phyloP scores from a whole-genome alignment of 2,113 vertebrate genomes.

The Chaenogobius annularis region DNA sequence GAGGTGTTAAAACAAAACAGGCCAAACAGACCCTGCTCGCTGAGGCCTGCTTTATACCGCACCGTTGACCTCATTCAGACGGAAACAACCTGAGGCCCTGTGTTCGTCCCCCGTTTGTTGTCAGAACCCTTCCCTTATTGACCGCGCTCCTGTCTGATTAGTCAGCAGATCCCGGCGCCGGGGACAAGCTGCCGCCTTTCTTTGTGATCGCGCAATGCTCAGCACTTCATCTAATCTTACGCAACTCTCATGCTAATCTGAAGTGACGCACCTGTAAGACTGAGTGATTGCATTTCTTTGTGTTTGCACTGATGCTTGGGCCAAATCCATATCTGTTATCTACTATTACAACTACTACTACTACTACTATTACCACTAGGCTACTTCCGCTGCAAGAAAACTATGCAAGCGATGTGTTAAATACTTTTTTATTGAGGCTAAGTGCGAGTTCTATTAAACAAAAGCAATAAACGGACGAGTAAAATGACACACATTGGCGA shows the following conservation, averaged over 20 bases:
- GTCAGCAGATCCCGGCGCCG: constrained; percentile 35
- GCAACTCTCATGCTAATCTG: neutral
- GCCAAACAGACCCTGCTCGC: neutral
- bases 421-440: neutral
- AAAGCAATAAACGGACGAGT: no score
- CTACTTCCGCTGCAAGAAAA: neutral
- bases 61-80: constrained; percentile 3
- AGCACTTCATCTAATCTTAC: constrained; percentile 21
- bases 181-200: constrained; percentile 16
- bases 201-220: constrained; percentile 38
- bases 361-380: neutral
- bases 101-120: neutral
- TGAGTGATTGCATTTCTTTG: neutral
- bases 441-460: neutral
- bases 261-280: neutral
- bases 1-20: neutral
- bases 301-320: neutral
- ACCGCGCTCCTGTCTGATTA: constrained; percentile 46
- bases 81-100: neutral
- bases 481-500: no score
- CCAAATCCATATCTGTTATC: neutral
- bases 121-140: constrained; percentile 38
- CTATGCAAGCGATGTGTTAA: neutral
- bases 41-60: neutral
- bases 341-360: neutral